Base-by-base conservation (phyloP, 2,113 vertebrate species). In the Podarcis muralis region DNA sequence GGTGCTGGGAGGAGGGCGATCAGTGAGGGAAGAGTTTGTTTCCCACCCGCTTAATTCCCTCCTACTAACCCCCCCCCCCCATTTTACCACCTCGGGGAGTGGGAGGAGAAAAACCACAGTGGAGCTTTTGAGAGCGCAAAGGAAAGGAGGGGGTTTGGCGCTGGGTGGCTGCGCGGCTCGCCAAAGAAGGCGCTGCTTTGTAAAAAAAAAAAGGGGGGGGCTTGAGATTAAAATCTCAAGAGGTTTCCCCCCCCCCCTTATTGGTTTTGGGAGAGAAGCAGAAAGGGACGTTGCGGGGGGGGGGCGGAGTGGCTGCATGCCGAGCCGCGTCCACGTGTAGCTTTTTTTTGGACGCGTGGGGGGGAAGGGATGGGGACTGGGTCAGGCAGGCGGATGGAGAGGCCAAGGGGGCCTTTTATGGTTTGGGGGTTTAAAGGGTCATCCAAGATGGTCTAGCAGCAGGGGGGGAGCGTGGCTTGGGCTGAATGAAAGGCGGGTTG, bases 401-500 rank as follows among this genome's bases (percentile, higher is more conserved):
- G 12, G 76, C 40, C 76, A 62, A 27, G 3, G 53, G 57, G n/a
- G 18, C 5, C 77, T 20, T 11, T 11, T 7, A 8, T 25, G 18
- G n/a, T 80, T 2, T n/a, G 8, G 48, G 15, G 5, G 8, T 2
- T 40, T 37, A 2, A 30, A 30, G 43, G 35, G 9, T 23, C 15
- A 5, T 23, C 71, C 66, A 2, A 48, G 66, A 32, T 5, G 83
- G 40, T 23, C 27, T 3, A 12, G 15, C 62, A 62, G 35, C 62
- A 6, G 30, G 75, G 27, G 23, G 81, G 81, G 27, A 43, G 37
- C 23, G 65, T n/a, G 66, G 66, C 57, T 79, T 53, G 77, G 43
- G 43, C 25, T 2, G 43, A 1, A 12, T 8, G 30, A 7, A 11
- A 7, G 62, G n/a, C 1, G 2, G n/a, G 4, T 7, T 53, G 3